Conservation (phyloP, 2,797 vertebrate genomes). For the Furcifer pardalis region DNA sequence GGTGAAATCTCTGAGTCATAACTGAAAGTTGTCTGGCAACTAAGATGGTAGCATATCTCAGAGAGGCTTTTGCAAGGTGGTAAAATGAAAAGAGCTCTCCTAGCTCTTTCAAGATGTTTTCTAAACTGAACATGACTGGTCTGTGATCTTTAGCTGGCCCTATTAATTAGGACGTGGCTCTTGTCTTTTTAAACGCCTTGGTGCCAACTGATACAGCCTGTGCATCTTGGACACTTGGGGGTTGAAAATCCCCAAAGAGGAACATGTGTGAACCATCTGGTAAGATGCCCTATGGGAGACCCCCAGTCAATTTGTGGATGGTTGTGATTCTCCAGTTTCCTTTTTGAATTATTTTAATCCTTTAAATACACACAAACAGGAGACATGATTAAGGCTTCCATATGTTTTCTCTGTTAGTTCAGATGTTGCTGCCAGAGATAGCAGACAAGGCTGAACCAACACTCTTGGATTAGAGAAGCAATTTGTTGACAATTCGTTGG, state of each 20-base stretch:
- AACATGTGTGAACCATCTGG: background rate
- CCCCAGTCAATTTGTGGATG: constrained; percentile 24
- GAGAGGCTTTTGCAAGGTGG: no score
- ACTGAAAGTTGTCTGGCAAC: background rate
- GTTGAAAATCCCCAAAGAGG: background rate
- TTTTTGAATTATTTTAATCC: constrained; percentile 46
- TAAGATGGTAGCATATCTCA: background rate
- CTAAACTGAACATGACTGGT: background rate
- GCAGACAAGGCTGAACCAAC: constrained; percentile 57
- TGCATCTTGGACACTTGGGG: background rate
- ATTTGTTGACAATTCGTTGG: constrained; percentile 54
- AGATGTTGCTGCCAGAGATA: constrained; percentile 50
- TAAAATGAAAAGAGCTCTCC: background rate
- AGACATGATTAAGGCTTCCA: constrained; percentile 42
- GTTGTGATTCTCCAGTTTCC: constrained; percentile 37
- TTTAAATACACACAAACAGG: constrained; percentile 55
- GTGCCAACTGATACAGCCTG: background rate
- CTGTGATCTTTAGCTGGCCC: background rate
- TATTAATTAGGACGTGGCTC: background rate
- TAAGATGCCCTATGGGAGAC: background rate
- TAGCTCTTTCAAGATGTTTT: background rate
- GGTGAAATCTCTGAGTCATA: background rate
- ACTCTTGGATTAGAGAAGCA: constrained; percentile 47
- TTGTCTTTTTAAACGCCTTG: background rate
- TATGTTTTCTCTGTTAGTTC: constrained; percentile 46